Percentiles rank a stretch among this genome's conserved stretches.
Evolutionary conservation across 2,113 vertebrate species (phyloP).

Genomic region (Tupaia chinensis): DNA sequence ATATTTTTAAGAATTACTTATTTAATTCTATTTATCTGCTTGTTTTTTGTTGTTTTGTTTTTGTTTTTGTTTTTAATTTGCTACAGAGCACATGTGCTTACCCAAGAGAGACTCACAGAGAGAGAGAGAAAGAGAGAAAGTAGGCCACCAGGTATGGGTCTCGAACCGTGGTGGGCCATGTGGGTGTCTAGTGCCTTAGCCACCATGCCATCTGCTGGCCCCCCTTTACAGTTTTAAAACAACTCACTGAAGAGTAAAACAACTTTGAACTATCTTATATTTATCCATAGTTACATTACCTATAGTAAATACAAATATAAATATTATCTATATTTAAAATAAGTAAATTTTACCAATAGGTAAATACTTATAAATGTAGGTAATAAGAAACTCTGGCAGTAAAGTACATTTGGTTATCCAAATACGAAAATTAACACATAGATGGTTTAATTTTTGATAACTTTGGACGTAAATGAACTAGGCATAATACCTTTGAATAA

Average conservation of each 20-base stretch:
- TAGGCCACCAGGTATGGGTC: too few species aligned
- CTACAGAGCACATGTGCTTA: too few species aligned
- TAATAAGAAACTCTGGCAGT: background rate
- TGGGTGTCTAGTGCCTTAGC: too few species aligned
- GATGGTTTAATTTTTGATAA: background rate
- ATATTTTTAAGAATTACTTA: background rate
- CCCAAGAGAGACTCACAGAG: too few species aligned
- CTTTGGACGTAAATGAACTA: background rate
- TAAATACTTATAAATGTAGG: background rate
- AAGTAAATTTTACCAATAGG: background rate
- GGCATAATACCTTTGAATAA: background rate
- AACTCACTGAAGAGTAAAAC: conserved; percentile 67
- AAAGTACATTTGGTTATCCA: background rate
- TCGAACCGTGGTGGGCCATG: too few species aligned
- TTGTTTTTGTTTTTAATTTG: too few species aligned
- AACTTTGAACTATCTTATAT: background rate
- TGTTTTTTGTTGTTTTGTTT: too few species aligned
- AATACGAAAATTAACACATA: background rate
- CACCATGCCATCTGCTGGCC: too few species aligned
- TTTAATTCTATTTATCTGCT: too few species aligned
- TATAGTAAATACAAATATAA: background rate
- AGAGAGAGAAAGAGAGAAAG: too few species aligned
- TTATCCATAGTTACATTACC: background rate
- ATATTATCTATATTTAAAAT: background rate
- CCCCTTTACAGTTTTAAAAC: background rate